Evolutionary conservation across 2,113 vertebrate genomes (phyloP), one percentile per base, ranked within the genome.

Genomic region (Albula goreensis): DNA sequence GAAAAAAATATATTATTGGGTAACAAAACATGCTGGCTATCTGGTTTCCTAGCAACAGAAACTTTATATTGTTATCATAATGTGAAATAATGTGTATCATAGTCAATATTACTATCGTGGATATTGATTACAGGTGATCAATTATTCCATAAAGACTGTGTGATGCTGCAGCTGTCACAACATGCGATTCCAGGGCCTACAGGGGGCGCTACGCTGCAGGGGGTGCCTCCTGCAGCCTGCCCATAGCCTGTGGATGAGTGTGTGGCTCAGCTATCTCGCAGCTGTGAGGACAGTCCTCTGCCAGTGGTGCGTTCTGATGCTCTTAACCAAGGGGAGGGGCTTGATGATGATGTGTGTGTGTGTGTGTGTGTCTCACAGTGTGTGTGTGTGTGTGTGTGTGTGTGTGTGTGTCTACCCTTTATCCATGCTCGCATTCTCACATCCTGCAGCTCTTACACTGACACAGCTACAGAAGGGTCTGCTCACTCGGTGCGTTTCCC

Each of bases 301-400:
- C 5, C 25, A 9, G 70, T 31, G 8, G n/a, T 60, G 6, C 53
- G 11, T 19, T 3, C 50, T 74, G 6, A 78, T 78, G 9, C 31
- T 6, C 2, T 51, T 50, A 84, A 17, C 70, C 4, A 12, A 31
- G 60, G 80, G 84, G 84, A 56, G 84, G 84, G 80, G 84, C 52
- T 80, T 74, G 15, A 83, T 84, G 80, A 31, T 52, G 79, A 6
- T 84, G 25, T 56, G 10, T 81, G 17, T 49, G 56, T 80, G 78
- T 52, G 51, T 81, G 60, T 84, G 78, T 50, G 50, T 84, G 48
- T 88, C 81, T 86, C 50, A 83, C 80, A 57, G n/a, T 51, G 17
- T 52, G 1, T 70, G 19, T 22, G 63, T 10, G 2, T 50, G 50
- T 51, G n/a, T 79, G 80, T 48, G 41, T 13, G 53, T 83, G 49